These are phyloP conservation scores for Melanotaenia maccullochi DNA, from an alignment of 2,797 vertebrate genomes.

Conservation along the genomic window DNA sequence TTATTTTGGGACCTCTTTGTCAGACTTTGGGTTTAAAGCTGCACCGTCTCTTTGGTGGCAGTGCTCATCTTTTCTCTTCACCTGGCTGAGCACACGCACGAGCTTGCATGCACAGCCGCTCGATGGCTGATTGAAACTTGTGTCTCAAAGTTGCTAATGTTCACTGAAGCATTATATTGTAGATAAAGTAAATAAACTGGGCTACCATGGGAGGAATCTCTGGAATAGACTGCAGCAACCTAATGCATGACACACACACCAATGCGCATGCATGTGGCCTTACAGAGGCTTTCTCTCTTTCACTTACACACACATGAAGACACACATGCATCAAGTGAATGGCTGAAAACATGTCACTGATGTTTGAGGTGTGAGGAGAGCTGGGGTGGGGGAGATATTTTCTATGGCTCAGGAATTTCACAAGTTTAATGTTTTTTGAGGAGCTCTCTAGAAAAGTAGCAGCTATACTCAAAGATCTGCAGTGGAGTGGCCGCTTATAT, in stretches of 20 bases:
- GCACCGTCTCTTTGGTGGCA: slow-evolving; percentile 51
- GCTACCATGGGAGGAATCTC: slow-evolving; percentile 89
- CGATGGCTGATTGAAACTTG: slow-evolving; percentile 91
- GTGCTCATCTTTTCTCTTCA: slow-evolving; percentile 72
- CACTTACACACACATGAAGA: slow-evolving; percentile 53
- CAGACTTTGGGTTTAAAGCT: slow-evolving; percentile 58
- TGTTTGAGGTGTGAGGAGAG: slow-evolving; percentile 66
- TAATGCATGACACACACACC: slow-evolving; percentile 83
- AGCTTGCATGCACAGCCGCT: slow-evolving; percentile 63
- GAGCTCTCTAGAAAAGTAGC: slow-evolving; percentile 71
- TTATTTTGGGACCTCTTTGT: slow-evolving; percentile 71
- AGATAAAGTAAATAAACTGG: slow-evolving; percentile 99
- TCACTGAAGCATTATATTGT: slow-evolving; percentile 98
- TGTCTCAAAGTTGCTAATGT: slow-evolving; percentile 92
- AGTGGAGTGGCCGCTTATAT: slow-evolving; percentile 40
- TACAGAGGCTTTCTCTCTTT: slow-evolving; percentile 35
- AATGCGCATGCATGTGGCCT: slow-evolving; percentile 42
- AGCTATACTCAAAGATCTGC: slow-evolving; percentile 62
- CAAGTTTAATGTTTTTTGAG: slow-evolving; percentile 84
- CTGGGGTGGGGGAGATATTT: slow-evolving; percentile 56
- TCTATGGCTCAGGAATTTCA: slow-evolving; percentile 80
- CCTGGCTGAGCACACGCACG: slow-evolving; percentile 72
- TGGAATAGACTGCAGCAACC: slow-evolving; percentile 90
- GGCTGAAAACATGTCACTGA: slow-evolving; percentile 62
- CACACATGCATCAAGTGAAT: slow-evolving; percentile 48